phyloP scores from a whole-genome alignment of 2,888 invertebrate species.

The Trimorus sp. region DNA sequence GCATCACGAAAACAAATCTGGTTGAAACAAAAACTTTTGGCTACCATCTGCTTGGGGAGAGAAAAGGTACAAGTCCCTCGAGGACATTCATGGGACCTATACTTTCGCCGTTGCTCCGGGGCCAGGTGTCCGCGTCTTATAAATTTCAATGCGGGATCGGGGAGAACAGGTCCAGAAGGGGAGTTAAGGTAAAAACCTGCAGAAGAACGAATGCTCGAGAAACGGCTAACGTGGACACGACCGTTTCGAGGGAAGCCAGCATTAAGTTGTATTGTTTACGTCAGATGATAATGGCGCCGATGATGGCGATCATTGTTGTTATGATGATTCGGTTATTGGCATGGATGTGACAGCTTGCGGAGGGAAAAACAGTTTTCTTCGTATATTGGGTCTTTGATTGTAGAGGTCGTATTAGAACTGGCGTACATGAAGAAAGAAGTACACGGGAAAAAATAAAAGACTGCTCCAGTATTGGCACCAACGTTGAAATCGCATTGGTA shows the following conservation, averaged over 20 bases:
- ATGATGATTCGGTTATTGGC: constrained; percentile 6
- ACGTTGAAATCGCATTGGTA: too few relatives aligned
- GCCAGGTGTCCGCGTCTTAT: constrained; percentile 77
- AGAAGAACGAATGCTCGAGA: constrained; percentile 63
- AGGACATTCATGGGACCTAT: constrained; percentile 63
- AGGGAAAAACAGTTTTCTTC: too few relatives aligned
- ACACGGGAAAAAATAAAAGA: too few relatives aligned
- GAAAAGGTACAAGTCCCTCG: constrained; percentile 60
- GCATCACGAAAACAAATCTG: constrained; percentile 76
- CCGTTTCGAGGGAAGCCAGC: constrained; percentile 46
- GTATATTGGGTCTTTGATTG: too few relatives aligned
- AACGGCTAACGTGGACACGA: constrained; percentile 54
- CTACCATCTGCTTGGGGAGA: constrained; percentile 74
- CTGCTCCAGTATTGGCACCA: too few relatives aligned
- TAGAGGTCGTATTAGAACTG: too few relatives aligned
- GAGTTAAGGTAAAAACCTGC: constrained; percentile 69
- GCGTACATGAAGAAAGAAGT: too few relatives aligned
- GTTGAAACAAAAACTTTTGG: constrained; percentile 75
- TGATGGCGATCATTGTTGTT: not conserved
- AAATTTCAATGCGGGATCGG: constrained; percentile 75
- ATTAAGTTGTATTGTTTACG: constrained; percentile 43
- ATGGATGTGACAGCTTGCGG: too few relatives aligned
- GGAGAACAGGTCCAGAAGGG: constrained; percentile 60
- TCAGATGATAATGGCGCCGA: constrained; percentile 10
- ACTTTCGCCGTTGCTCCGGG: constrained; percentile 66